Base-by-base conservation (phyloP, 2,888 invertebrate species). In the Euproctis similis region DNA sequence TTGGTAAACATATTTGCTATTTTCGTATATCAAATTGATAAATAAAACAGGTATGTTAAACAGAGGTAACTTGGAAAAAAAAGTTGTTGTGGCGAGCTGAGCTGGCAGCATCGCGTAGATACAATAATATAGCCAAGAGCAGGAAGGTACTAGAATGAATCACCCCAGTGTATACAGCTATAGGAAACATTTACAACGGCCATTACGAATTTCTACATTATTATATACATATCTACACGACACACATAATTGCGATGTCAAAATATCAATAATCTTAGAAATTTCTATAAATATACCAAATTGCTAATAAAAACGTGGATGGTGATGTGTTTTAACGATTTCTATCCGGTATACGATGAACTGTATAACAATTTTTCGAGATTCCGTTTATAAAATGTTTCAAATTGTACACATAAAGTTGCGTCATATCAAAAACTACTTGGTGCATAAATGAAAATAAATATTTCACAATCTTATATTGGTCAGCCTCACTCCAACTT, bases 91-190 rank as follows among this genome's bases (percentile, higher is more conserved):
- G 19, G 16, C 13, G 25, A 23, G 26, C 27, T 31, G 49, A 60
- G 51, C 55, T 59, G 58, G 59, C 61, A 66, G 65, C 59, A 56
- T 51, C 49, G 56, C 58, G 39, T 36, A 50, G 52, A 58, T 43
- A 48, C 59, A 63, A 61, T 64, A 68, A 61, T 54, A 65, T 41
- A 53, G 62, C 55, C n/a, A n/a, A n/a, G 60, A 58, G 62, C 53
- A 52, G 54, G 57, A 54, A 44, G 59, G 51, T 42, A 26, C 26
- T 16, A 13, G 5, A 11, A 50, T 73, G 71, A 75, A 65, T 77
- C 75, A 75, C 59, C 43, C 62, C 59, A 66, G 57, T 59, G 4
- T 63, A 52, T 64, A n/a, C n/a, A n/a, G n/a, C n/a, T n/a, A 74
- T 66, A 63, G 69, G 62, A 67, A 61, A 63, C 54, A 54, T 57